Base-by-base conservation (phyloP, 2,113 vertebrate genomes). In the Silurus meridionalis region DNA sequence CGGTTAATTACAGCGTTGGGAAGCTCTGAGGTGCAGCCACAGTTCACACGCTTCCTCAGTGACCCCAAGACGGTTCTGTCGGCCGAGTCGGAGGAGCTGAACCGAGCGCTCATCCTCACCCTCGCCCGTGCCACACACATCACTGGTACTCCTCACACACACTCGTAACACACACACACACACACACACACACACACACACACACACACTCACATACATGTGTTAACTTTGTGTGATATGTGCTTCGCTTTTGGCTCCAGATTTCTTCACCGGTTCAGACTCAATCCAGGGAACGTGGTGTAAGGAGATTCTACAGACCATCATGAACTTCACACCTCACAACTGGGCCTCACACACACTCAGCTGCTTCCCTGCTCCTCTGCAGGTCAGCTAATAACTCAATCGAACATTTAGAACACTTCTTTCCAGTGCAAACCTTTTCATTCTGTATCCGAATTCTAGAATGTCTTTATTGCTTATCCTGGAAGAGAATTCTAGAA, bases 201-300 rank as follows among this genome's bases (percentile, higher is more conserved):
- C 64, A 60, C 82, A 83, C 64, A 69, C 46, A 69, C 79, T 37
- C 14, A 60, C 55, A 80, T 14, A 50, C 61, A 96, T 7, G 8
- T 6, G 14, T 4, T 13, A 58, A 48, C 83, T 60, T 37, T 61
- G 21, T 28, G 10, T 67, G 23, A 85, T 5, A 0, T 4, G 1
- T 21, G 74, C 6, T 37, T 57, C 86, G 90, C 52, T 37, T 83
- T 19, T 28, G 23, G 7, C 84, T 82, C 88, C 61, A 99, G 98
- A 99, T 92, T 99, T 99, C 91, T 99, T 99, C 92, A 99, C 98
- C 88, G 98, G 98, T 9, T 99, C 98, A 0, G 98, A 99, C 92
- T 99, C 98, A 85, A 99, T 99, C 92, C 98, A 99, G 67, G 98
- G 98, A 57, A 99, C 98, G 28, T 99, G 98, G 98, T 99, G 98